Evolutionary conservation across 2,888 invertebrate genomes (phyloP).

Genomic region (Peribatodes rhomboidaria): DNA sequence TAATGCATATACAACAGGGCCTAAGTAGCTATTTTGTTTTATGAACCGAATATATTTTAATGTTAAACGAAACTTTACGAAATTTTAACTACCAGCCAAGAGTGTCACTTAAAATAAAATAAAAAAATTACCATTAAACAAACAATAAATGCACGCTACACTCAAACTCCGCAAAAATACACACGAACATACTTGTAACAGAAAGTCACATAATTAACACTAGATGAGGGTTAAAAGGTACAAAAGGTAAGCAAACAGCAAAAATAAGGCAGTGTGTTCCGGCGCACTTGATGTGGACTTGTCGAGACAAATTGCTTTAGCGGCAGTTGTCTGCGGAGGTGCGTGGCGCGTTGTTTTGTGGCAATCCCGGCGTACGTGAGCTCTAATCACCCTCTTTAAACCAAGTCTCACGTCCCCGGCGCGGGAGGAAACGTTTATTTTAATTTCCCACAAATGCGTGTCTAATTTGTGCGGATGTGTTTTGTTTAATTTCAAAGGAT

Average conservation of each 20-base stretch:
- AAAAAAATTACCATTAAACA: no score
- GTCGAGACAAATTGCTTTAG: slow-evolving; percentile 54
- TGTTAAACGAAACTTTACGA: no score
- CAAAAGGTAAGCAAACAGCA: slow-evolving; percentile 5
- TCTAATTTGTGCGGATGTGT: slow-evolving; percentile 76
- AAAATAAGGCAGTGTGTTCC: slow-evolving; percentile 23
- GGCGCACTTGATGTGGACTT: slow-evolving; percentile 32
- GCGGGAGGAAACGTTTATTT: slow-evolving; percentile 75
- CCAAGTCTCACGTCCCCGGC: slow-evolving; percentile 70
- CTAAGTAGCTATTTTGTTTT: no score
- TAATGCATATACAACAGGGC: no score
- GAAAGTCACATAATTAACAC: background rate
- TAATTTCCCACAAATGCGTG: slow-evolving; percentile 79
- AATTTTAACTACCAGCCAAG: no score
- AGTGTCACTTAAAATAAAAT: no score
- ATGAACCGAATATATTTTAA: no score
- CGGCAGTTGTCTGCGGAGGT: slow-evolving; percentile 58
- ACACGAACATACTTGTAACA: background rate
- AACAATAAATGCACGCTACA: no score
- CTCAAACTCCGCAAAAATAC: no score
- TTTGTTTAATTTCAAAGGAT: slow-evolving; percentile 74
- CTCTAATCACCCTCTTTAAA: slow-evolving; percentile 78
- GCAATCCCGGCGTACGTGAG: slow-evolving; percentile 71
- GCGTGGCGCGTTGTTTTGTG: slow-evolving; percentile 65
- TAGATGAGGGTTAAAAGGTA: background rate